Evolutionary conservation across 1,140 invertebrate genomes (phyloP).

Genomic region (Ctenoplectra terminalis): DNA sequence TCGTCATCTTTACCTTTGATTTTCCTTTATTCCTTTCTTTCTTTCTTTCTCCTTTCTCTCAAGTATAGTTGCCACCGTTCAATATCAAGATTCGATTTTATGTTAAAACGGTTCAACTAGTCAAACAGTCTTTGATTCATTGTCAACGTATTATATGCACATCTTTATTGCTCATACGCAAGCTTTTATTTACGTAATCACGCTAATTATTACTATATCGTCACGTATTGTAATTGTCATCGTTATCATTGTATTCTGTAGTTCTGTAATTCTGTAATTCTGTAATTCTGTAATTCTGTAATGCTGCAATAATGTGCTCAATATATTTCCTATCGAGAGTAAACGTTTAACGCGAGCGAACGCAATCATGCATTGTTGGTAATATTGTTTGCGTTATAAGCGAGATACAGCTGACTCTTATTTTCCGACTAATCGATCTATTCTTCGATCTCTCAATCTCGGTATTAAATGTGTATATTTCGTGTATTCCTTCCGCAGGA

Average conservation of each 20-base stretch:
- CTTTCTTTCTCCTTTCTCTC: too few species aligned
- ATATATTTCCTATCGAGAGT: slow-evolving; percentile 39
- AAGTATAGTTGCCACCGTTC: too few species aligned
- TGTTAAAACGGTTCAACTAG: too few species aligned
- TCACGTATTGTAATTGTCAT: neutral
- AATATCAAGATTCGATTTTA: too few species aligned
- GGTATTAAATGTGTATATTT: slow-evolving; percentile 64
- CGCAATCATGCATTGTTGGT: too few species aligned
- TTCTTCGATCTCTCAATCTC: neutral
- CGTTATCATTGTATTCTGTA: neutral
- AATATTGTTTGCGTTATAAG: neutral
- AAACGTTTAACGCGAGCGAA: neutral
- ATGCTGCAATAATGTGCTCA: slow-evolving; percentile 24
- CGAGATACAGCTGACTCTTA: neutral
- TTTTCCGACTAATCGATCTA: neutral
- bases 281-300: neutral
- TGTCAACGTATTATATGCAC: too few species aligned
- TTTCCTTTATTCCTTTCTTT: too few species aligned
- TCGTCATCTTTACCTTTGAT: too few species aligned
- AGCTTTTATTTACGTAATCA: neutral
- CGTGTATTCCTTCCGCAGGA: slow-evolving; percentile 68
- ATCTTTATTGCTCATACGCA: neutral
- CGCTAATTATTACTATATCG: neutral
- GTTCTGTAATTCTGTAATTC: too few species aligned
- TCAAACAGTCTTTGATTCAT: too few species aligned